These are phyloP conservation scores for Chromobotia macracanthus DNA, from an alignment of 2,797 vertebrate genomes.

Conservation along the genomic window DNA sequence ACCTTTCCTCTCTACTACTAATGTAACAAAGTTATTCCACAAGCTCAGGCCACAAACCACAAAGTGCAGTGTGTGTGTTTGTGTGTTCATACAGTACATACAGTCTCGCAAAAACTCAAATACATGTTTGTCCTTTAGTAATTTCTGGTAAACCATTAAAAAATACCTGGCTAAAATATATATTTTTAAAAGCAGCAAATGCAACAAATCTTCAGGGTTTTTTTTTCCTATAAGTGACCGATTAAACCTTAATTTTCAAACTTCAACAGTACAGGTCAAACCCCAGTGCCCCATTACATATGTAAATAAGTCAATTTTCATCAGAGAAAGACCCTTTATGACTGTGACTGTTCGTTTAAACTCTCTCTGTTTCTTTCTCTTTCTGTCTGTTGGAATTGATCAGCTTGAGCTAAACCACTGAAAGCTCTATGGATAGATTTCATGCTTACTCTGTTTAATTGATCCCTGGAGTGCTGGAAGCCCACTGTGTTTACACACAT, in stretches of 20 bases:
- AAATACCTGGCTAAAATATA: too few relatives aligned
- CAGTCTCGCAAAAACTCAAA: neutral
- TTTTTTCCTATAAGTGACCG: too few relatives aligned
- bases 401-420: neutral
- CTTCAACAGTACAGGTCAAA: neutral
- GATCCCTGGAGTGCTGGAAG: constrained; percentile 2
- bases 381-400: neutral
- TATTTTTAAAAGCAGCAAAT: too few relatives aligned
- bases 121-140: neutral
- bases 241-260: neutral
- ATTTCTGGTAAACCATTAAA: neutral
- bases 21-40: constrained; percentile 79
- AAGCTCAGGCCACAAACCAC: constrained; percentile 66
- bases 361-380: constrained; percentile 2
- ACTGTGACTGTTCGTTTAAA: neutral
- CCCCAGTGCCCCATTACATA: neutral
- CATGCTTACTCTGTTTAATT: neutral
- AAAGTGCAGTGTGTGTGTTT: constrained; percentile 63
- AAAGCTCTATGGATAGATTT: constrained; percentile 12
- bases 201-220: too few relatives aligned
- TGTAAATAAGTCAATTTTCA: neutral
- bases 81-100: constrained; percentile 26
- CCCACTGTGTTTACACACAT: neutral
- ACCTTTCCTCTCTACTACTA: constrained; percentile 66
- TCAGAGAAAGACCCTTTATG: neutral